Base-by-base conservation (phyloP, 2,113 vertebrate species). In the Hirundichthys speculiger region DNA sequence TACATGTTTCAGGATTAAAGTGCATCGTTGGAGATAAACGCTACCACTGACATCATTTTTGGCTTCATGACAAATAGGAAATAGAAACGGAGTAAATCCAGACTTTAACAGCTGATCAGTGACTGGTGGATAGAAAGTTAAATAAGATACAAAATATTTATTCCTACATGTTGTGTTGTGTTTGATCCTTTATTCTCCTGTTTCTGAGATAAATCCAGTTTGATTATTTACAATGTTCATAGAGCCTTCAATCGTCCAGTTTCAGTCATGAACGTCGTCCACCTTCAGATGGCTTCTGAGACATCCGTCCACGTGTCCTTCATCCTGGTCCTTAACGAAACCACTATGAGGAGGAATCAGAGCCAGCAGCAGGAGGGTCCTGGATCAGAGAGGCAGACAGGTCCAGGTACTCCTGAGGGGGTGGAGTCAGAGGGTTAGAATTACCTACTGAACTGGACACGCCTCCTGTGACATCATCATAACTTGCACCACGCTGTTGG, bases 371-470 rank as follows among this genome's bases (percentile, higher is more conserved):
- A 89, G 71, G 91, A 0, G 94, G 93, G 69, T 96, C 96, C 87
- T 96, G 95, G 72, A 95, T 92, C 88, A 93, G 75, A 0, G 95
- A 93, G 58, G 91, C 72, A 3, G 94, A 93, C 27, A 98, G 92
- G 82, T 98, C 96, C 87, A 98, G 92, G 82, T 98, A 98, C 67
- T 98, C 96, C 96, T 98, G 89, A 13, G 39, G 48, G 67, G 34
- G 60, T 22, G 30, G 55, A 30, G 5, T 16, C 4, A 45, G 4
- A 38, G 30, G 3, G 13, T 60, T 6, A 51, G 13, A 43, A 20
- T 22, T 8, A 19, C 43, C 18, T 16, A 19, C 11, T 18, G 43
- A 34, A 34, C 30, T 34, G 30, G 30, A 34, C 30, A 3, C 3
- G 6, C 30, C 30, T 34, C 11, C 30, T 34, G 30, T 7, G 6